Evolutionary conservation across 2,113 vertebrate genomes (phyloP).

Genomic region (Heloderma charlesbogerti): DNA sequence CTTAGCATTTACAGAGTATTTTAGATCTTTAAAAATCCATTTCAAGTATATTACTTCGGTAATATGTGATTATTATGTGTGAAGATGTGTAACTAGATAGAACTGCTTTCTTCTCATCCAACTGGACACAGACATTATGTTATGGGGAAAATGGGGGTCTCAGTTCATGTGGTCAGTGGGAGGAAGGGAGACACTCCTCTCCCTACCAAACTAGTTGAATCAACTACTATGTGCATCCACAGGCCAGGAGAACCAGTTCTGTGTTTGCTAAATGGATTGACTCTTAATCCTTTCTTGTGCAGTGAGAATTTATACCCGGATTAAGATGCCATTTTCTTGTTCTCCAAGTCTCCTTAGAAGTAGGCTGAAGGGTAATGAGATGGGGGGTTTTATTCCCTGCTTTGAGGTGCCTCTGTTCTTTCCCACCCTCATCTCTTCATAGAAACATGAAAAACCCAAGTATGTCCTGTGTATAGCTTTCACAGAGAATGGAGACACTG

Average conservation of each 20-base stretch:
- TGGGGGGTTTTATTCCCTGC: not conserved
- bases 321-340: no score
- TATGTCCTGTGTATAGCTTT: slow-evolving; percentile 90
- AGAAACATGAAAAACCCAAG: slow-evolving; percentile 95
- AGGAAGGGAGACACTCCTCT: no score
- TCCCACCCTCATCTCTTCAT: not conserved
- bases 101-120: not conserved
- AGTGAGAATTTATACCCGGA: no score
- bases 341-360: not conserved
- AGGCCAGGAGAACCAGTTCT: not conserved
- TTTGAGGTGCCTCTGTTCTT: not conserved
- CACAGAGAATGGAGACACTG: slow-evolving; percentile 89
- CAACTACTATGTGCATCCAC: not conserved
- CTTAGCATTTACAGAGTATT: not conserved
- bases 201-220: not conserved
- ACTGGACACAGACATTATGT: not conserved
- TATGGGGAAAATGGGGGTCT: no score
- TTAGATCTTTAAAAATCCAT: not conserved
- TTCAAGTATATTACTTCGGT: no score
- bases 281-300: not conserved
- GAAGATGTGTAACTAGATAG: not conserved
- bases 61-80: not conserved
- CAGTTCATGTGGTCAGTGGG: no score
- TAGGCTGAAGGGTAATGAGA: no score
- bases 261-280: not conserved